Conservation (phyloP, 35 echinoderm and acorn worm genomes). For the Apostichopus japonicus region DNA sequence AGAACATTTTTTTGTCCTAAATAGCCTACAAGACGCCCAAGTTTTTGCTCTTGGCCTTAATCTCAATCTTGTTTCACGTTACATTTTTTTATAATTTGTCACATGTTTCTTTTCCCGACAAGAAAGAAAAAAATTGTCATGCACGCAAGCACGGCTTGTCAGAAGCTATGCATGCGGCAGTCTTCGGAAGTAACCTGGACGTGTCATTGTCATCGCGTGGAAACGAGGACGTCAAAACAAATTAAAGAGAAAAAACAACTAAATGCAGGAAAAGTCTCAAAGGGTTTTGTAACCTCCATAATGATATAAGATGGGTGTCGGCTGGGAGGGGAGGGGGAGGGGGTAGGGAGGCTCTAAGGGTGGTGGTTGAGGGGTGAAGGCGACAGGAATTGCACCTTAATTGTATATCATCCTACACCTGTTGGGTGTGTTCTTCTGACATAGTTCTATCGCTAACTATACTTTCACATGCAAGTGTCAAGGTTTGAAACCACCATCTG, state of each 20-base stretch:
- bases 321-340: too few species aligned
- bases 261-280: not conserved
- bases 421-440: too few species aligned
- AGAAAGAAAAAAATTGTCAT: not conserved
- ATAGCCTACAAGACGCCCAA: constrained; percentile 31
- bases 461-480: too few species aligned
- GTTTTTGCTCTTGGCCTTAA: not conserved
- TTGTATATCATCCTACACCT: too few species aligned
- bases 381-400: too few species aligned
- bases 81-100: constrained; percentile 11
- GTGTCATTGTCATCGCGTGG: not conserved
- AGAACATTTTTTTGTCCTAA: constrained; percentile 12
- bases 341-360: too few species aligned
- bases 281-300: not conserved
- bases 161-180: not conserved
- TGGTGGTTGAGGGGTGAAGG: too few species aligned
- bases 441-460: too few species aligned
- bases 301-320: too few species aligned
- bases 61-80: not conserved
- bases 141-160: not conserved
- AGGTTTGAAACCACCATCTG: too few species aligned
- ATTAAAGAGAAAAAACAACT: not conserved
- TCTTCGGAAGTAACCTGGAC: not conserved
- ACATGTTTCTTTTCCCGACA: not conserved
- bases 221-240: not conserved